Percentiles rank a stretch among this genome's conserved stretches.
These are phyloP conservation scores for Decapterus maruadsi DNA, from an alignment of 2,797 vertebrate genomes.

Conservation along the genomic window DNA sequence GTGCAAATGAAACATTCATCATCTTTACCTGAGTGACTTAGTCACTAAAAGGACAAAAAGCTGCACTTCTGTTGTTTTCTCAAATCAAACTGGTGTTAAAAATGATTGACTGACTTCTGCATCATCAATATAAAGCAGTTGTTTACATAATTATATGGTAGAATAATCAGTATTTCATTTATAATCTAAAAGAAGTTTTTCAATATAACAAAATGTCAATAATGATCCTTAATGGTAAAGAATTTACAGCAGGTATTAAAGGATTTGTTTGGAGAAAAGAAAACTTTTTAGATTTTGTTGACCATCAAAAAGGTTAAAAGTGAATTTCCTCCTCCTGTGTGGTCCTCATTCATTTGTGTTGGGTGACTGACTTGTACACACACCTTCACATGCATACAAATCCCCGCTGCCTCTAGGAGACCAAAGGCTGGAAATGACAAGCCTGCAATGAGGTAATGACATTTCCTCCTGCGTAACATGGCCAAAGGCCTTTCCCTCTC, in stretches of 20 bases:
- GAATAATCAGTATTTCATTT: no score
- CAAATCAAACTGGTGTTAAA: background rate
- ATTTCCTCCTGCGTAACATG: conserved; percentile 76
- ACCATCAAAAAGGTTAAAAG: conserved; percentile 2
- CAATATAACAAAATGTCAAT: background rate
- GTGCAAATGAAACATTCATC: background rate
- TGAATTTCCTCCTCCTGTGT: conserved; percentile 4
- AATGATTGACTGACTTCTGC: no score
- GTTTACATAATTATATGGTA: no score
- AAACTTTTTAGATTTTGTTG: conserved; percentile 18
- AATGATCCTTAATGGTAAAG: background rate
- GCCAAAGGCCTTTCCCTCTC: conserved; percentile 57
- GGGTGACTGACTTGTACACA: conserved; percentile 25
- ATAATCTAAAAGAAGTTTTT: no score
- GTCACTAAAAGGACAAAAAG: background rate
- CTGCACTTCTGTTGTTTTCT: background rate
- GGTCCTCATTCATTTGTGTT: conserved; percentile 28
- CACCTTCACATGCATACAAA: conserved; percentile 39
- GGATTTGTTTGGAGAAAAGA: background rate
- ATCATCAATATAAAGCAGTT: background rate
- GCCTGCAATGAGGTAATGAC: conserved; percentile 78
- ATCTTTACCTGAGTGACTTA: background rate
- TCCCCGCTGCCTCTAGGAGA: conserved; percentile 54
- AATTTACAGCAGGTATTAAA: background rate
- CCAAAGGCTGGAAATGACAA: conserved; percentile 73